Evolutionary conservation across 2,888 invertebrate species (phyloP).

Genomic region (Megamerina dolium): DNA sequence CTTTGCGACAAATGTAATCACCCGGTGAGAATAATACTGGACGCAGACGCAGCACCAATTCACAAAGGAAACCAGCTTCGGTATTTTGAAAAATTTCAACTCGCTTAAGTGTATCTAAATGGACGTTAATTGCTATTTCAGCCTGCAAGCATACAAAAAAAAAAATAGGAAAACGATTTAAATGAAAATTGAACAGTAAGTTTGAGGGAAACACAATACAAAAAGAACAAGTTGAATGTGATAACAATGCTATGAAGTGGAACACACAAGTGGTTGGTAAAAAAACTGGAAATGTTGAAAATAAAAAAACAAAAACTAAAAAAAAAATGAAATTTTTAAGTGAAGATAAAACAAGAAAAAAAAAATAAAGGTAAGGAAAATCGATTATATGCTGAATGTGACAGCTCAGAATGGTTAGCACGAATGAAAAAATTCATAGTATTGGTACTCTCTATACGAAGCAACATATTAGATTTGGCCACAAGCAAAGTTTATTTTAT

Average conservation of each 20-base stretch:
- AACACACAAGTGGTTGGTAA: too few species aligned
- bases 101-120: constrained; percentile 93
- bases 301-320: constrained; percentile 6
- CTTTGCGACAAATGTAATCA: constrained; percentile 98
- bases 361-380: too few species aligned
- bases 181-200: background rate
- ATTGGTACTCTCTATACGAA: too few species aligned
- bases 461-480: too few species aligned
- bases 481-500: background rate
- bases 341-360: too few species aligned
- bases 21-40: constrained; percentile 97
- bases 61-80: constrained; percentile 97
- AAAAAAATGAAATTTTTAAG: too few species aligned
- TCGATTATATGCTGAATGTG: too few species aligned
- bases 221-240: constrained; percentile 5
- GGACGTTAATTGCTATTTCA: constrained; percentile 98
- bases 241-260: background rate
- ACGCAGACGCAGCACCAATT: constrained; percentile 86
- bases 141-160: constrained; percentile 55
- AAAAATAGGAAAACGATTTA: background rate
- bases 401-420: too few species aligned
- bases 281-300: constrained; percentile 1
- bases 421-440: too few species aligned
- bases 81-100: constrained; percentile 99
- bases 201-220: background rate